Conservation (phyloP, 1,140 invertebrate genomes). For the Fragariocoptes setiger region DNA sequence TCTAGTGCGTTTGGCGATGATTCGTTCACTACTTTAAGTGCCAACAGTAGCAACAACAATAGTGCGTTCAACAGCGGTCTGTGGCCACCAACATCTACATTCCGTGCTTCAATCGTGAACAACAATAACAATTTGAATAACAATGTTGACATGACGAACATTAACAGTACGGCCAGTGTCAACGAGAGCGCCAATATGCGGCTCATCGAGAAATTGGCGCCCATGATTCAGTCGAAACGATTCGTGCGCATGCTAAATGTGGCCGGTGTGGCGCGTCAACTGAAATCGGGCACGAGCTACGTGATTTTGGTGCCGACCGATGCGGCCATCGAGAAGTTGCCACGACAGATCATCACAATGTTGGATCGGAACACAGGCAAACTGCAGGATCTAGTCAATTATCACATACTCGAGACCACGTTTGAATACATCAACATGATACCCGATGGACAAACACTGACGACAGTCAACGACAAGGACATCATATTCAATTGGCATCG, state of each 20-base stretch:
- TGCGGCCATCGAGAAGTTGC: conserved; percentile 17
- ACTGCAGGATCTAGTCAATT: conserved; percentile 15
- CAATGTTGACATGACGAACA: neutral
- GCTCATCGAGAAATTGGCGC: neutral
- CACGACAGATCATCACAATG: conserved; percentile 7
- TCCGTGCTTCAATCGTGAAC: neutral
- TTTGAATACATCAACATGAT: conserved; percentile 11
- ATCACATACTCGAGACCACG: conserved; percentile 15
- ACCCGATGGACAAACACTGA: conserved; percentile 13
- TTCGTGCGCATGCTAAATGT: conserved; percentile 1
- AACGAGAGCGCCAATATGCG: neutral
- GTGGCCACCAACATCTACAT: neutral
- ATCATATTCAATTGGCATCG: conserved; percentile 15
- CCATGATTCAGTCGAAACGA: neutral
- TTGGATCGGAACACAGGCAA: conserved; percentile 11
- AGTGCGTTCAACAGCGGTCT: neutral
- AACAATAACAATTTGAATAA: neutral
- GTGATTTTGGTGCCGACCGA: conserved; percentile 23
- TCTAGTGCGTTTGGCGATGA: too few relatives aligned
- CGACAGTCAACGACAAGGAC: conserved; percentile 9
- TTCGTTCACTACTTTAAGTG: neutral
- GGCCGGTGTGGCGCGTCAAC: conserved; percentile 4
- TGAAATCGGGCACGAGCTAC: conserved; percentile 11
- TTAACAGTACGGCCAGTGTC: neutral
- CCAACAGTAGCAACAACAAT: neutral